Evolutionary conservation across 2,797 vertebrate species (phyloP).

Genomic region (Spondyliosoma cantharus): DNA sequence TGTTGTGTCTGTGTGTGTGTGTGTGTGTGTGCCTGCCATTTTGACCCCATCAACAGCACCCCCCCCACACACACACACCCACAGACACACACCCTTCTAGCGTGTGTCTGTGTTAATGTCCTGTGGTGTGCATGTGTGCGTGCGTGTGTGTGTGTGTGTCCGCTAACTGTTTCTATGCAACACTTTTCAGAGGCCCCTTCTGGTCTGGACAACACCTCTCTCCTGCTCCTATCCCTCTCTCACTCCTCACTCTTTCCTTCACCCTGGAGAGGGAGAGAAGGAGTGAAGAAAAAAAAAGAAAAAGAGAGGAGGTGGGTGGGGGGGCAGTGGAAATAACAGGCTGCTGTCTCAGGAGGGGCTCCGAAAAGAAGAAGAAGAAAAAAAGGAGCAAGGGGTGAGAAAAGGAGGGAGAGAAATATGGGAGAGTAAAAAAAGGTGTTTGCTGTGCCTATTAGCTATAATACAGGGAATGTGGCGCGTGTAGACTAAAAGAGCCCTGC

Average conservation of each 20-base stretch:
- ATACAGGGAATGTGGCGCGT: conserved; percentile 61
- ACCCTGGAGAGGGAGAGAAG: conserved; percentile 79
- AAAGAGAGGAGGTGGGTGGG: conserved; percentile 54
- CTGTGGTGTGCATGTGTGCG: conserved; percentile 55
- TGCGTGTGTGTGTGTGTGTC: conserved; percentile 59
- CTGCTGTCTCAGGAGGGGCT: conserved; percentile 81
- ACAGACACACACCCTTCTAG: conserved; percentile 10
- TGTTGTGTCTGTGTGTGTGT: conserved; percentile 50
- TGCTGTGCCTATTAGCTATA: conserved; percentile 57
- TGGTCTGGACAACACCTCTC: conserved; percentile 81
- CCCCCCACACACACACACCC: conserved; percentile 24
- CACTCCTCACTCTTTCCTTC: conserved; percentile 84
- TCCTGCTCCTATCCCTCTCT: conserved; percentile 76
- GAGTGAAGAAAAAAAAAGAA: conserved; percentile 61
- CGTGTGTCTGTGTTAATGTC: conserved; percentile 64
- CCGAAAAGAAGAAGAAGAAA: conserved; percentile 43
- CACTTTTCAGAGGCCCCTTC: conserved; percentile 82
- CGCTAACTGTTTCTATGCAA: conserved; percentile 82
- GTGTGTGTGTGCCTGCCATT: conserved; percentile 48
- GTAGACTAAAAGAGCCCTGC: conserved; percentile 25
- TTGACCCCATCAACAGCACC: conserved; percentile 63
- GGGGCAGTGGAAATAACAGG: conserved; percentile 84
- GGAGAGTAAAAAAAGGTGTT: conserved; percentile 69
- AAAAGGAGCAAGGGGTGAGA: conserved; percentile 66
- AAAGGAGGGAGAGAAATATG: conserved; percentile 63